phyloP scores from a whole-genome alignment of 2,113 vertebrate genomes.

The Echinops telfairi region DNA sequence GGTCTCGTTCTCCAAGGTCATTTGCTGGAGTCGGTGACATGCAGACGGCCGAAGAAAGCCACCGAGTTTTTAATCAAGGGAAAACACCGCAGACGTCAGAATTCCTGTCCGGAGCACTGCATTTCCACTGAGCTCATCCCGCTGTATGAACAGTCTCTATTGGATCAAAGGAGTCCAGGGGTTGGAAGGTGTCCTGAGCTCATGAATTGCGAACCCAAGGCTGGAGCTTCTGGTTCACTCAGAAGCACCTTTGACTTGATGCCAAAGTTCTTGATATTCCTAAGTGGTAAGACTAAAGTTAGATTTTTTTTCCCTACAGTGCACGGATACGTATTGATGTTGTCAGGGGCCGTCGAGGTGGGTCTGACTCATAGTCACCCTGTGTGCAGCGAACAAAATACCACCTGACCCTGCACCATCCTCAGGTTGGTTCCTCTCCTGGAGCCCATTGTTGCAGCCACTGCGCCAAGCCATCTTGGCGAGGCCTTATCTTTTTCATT shows the following conservation, averaged over 20 bases:
- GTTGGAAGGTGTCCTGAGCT: too few relatives aligned
- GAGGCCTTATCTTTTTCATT: too few relatives aligned
- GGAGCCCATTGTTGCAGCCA: too few relatives aligned
- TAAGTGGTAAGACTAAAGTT: not conserved
- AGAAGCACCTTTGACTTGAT: not conserved
- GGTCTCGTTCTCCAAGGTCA: not conserved
- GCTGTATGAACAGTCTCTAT: not conserved
- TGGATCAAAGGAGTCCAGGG: too few relatives aligned
- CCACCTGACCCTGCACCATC: too few relatives aligned
- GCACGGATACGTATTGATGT: not conserved
- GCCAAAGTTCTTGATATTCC: not conserved
- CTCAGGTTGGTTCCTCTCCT: too few relatives aligned
- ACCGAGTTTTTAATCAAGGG: constrained; percentile 9
- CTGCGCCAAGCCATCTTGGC: too few relatives aligned
- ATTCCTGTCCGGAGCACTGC: not conserved
- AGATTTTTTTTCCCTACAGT: not conserved
- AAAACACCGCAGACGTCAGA: not conserved
- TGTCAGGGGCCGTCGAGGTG: too few relatives aligned
- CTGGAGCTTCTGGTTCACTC: not conserved
- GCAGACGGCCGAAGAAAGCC: too few relatives aligned
- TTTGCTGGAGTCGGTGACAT: not conserved
- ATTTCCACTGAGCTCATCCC: not conserved
- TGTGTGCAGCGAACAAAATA: too few relatives aligned
- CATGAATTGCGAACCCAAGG: not conserved
- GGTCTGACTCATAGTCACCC: too few relatives aligned